These are phyloP conservation scores for Monopis laevigella DNA, from an alignment of 2,888 invertebrate species.

Conservation along the genomic window DNA sequence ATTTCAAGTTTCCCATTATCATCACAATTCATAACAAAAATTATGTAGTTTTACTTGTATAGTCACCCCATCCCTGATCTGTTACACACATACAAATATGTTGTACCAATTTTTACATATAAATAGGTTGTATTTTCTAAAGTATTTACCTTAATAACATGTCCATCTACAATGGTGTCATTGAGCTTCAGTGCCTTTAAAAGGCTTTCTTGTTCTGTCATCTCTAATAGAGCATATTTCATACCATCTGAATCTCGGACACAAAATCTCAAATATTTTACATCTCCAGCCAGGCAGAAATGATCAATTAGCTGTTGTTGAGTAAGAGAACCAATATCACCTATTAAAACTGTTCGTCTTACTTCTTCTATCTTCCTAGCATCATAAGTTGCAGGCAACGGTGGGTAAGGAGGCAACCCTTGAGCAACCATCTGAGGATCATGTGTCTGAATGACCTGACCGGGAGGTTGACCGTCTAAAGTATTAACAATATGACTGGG, in stretches of 20 bases:
- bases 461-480: slow-evolving; percentile 82
- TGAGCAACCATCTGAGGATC: slow-evolving; percentile 88
- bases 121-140: too few relatives aligned
- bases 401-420: slow-evolving; percentile 91
- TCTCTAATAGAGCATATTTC: slow-evolving; percentile 90
- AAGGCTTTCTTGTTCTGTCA: slow-evolving; percentile 90
- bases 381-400: slow-evolving; percentile 87
- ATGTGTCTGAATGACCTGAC: slow-evolving; percentile 86
- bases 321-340: slow-evolving; percentile 79
- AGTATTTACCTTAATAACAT: slow-evolving; percentile 56
- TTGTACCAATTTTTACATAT: too few relatives aligned
- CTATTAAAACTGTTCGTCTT: slow-evolving; percentile 87
- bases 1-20: too few relatives aligned
- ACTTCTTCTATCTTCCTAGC: slow-evolving; percentile 94
- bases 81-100: too few relatives aligned
- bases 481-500: slow-evolving; percentile 92
- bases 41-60: too few relatives aligned
- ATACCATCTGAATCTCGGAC: slow-evolving; percentile 81
- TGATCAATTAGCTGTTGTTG: slow-evolving; percentile 89
- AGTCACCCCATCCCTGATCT: too few relatives aligned
- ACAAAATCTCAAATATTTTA: slow-evolving; percentile 94
- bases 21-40: too few relatives aligned
- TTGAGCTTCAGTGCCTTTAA: slow-evolving; percentile 87
- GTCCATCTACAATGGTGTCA: slow-evolving; percentile 79
- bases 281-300: slow-evolving; percentile 89